Evolutionary conservation across 2,888 invertebrate species (phyloP), one percentile per base, ranked within the genome.

Genomic region (Ectobius pallidus): DNA sequence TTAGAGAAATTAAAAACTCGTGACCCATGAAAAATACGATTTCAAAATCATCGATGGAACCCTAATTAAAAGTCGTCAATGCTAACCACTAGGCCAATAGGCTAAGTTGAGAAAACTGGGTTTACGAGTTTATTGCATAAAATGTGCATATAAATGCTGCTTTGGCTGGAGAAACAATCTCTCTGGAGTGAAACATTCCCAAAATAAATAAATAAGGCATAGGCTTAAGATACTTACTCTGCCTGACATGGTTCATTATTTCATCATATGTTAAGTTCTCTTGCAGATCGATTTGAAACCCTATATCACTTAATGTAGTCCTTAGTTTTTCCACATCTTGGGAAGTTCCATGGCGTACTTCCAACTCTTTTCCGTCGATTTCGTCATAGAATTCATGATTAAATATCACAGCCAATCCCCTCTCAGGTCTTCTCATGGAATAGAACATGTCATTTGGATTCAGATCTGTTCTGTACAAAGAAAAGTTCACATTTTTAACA

Each of bases 301-400:
- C 46, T 16, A 46, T 16, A 46, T 46, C 1, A n/a, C 16, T 16
- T 6, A 46, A n/a, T 6, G 46, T 46, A 18, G 1, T 2, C n/a
- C 6, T 16, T n/a, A 46, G n/a, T 1, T 46, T 46, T 46, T 46
- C 46, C 46, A 46, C 46, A 3, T 46, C 46, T 3, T 1, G 6
- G 6, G 11, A 16, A 16, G 46, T 46, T 9, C 46, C 46, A n/a
- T 46, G 46, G 16, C 46, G 1, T 6, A 6, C 6, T n/a, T 46
- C 4, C 16, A 2, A 1, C 18, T 46, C 18, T n/a, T 6, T 2
- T 3, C 46, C 46, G 4, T 46, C 46, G 16, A 46, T 46, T 3
- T 46, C 46, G 46, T 46, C 46, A 46, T 2, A 46, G n/a, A n/a
- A 46, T 46, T 46, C 46, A 46, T 46, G 46, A 46, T n/a, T 46